Evolutionary conservation across 1,140 invertebrate genomes (phyloP).

Genomic region (Drosophila bocqueti): DNA sequence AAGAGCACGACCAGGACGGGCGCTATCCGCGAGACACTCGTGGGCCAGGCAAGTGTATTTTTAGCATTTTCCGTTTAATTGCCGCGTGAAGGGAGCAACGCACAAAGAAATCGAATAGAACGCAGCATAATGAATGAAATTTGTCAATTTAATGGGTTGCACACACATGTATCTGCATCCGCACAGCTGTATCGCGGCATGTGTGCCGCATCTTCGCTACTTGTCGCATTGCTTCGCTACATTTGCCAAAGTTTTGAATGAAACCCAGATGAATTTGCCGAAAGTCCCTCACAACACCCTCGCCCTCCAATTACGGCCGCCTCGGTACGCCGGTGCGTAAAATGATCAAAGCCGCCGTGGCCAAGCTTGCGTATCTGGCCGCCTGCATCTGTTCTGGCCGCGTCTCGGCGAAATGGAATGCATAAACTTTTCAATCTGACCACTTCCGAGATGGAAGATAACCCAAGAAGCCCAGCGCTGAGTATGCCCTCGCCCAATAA

Average conservation of each 20-base stretch:
- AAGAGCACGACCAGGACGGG: slow-evolving; percentile 13
- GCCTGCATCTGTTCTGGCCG: slow-evolving; percentile 34
- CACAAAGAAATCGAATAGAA: slow-evolving; percentile 57
- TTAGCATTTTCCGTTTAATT: slow-evolving; percentile 64
- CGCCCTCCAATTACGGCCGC: slow-evolving; percentile 56
- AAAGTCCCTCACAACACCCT: slow-evolving; percentile 33
- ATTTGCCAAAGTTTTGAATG: slow-evolving; percentile 56
- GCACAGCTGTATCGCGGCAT: slow-evolving; percentile 10
- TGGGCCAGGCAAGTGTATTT: slow-evolving; percentile 22
- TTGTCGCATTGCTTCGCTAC: slow-evolving; percentile 42
- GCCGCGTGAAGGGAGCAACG: slow-evolving; percentile 38
- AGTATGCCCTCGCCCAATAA: background rate
- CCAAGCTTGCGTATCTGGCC: slow-evolving; percentile 38
- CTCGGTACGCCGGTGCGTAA: slow-evolving; percentile 67
- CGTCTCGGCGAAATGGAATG: slow-evolving; percentile 27
- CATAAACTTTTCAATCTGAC: slow-evolving; percentile 45
- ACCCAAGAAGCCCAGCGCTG: background rate
- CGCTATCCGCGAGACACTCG: slow-evolving; percentile 47
- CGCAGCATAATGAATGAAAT: slow-evolving; percentile 74
- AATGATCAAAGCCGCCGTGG: slow-evolving; percentile 69
- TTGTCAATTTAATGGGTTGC: slow-evolving; percentile 74
- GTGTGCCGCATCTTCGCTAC: background rate
- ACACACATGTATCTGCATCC: slow-evolving; percentile 33
- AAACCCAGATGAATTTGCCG: slow-evolving; percentile 53
- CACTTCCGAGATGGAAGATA: slow-evolving; percentile 34